These are phyloP conservation scores for Gobius niger DNA, from an alignment of 2,113 vertebrate species.

Conservation along the genomic window DNA sequence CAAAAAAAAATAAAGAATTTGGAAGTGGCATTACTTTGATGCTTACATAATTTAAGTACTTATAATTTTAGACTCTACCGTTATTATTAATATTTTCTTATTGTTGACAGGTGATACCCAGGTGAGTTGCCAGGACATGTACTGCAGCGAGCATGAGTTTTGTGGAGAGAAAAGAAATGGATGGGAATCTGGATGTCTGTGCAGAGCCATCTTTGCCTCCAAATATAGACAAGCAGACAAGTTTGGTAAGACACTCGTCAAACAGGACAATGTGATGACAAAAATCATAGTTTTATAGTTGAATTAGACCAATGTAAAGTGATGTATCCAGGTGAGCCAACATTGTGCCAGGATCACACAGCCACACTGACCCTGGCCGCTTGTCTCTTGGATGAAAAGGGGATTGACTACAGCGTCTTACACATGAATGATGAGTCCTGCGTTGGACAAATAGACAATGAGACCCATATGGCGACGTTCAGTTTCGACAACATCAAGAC, in stretches of 20 bases:
- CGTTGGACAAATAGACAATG: constrained; percentile 9
- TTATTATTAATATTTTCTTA: background rate
- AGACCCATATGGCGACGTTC: constrained; percentile 38
- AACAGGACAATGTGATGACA: background rate
- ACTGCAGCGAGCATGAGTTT: constrained; percentile 36
- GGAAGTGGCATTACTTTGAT: too few species aligned
- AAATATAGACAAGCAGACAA: background rate
- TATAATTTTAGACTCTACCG: background rate
- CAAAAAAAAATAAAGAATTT: too few species aligned
- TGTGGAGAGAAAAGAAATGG: background rate
- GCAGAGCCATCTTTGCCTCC: constrained; percentile 31
- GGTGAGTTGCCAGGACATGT: constrained; percentile 18
- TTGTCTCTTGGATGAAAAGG: constrained; percentile 27
- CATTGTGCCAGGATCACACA: background rate
- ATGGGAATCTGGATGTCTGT: constrained; percentile 4
- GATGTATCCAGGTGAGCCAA: constrained; percentile 25
- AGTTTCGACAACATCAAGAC: background rate
- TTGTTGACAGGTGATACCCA: constrained; percentile 11
- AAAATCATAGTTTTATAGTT: background rate
- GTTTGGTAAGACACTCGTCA: constrained; percentile 19
- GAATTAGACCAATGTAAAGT: background rate
- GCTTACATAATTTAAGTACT: background rate
- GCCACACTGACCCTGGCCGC: constrained; percentile 8
- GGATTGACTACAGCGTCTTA: constrained; percentile 13
- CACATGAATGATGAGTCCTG: constrained; percentile 29